Conservation (phyloP, 2,113 vertebrate species). For the Heterochromis multidens region DNA sequence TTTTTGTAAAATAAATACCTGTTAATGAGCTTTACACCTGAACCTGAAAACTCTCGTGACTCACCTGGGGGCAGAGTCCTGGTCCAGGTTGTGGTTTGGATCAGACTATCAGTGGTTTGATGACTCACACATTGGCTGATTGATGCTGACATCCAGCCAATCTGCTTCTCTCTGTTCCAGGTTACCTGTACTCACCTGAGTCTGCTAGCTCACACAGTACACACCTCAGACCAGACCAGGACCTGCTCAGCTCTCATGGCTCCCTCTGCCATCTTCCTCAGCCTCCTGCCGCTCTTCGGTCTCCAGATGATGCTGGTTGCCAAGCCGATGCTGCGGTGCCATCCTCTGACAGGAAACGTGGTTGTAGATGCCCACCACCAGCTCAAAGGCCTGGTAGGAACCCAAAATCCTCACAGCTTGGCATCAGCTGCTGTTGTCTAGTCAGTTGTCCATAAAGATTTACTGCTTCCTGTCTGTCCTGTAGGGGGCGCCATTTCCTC, state of each 20-base stretch:
- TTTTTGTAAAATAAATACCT: neutral
- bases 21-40: neutral
- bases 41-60: neutral
- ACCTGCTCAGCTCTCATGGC: neutral
- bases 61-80: neutral
- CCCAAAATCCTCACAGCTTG: neutral
- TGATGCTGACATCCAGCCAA: neutral
- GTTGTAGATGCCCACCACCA: neutral
- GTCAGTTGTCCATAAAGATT: neutral
- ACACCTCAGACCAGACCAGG: neutral
- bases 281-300: slow-evolving; percentile 34
- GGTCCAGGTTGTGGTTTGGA: neutral
- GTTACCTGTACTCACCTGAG: neutral
- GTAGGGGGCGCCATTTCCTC: slow-evolving; percentile 11
- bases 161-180: neutral
- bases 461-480: neutral
- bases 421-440: neutral
- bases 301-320: slow-evolving; percentile 18
- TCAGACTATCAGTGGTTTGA: neutral
- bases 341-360: neutral
- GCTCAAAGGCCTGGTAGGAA: slow-evolving; percentile 37
- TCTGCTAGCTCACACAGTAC: neutral
- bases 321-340: neutral
- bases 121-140: slow-evolving; percentile 35
- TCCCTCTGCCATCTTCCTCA: neutral